phyloP scores from a whole-genome alignment of 2,888 invertebrate genomes.

The Hypena proboscidalis region DNA sequence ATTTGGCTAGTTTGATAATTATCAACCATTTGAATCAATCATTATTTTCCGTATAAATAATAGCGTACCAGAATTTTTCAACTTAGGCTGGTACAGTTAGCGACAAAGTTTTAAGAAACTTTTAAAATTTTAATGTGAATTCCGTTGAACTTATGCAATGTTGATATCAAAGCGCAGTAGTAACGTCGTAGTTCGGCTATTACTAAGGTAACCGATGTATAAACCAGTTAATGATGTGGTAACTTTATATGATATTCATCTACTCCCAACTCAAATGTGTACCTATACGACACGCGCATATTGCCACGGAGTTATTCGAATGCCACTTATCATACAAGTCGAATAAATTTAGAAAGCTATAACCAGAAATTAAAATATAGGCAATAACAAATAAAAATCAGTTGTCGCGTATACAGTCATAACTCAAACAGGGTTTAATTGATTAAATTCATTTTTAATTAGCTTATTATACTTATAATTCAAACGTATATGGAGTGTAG shows the following conservation, averaged over 20 bases:
- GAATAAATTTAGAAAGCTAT: slow-evolving; percentile 66
- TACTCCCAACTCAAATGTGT: slow-evolving; percentile 33
- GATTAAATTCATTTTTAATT: slow-evolving; percentile 40
- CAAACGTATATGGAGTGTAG: slow-evolving; percentile 7
- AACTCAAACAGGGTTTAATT: slow-evolving; percentile 47
- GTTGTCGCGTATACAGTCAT: slow-evolving; percentile 45
- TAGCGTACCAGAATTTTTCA: slow-evolving; percentile 14
- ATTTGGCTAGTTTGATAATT: slow-evolving; percentile 39
- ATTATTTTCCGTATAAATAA: slow-evolving; percentile 38
- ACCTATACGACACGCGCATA: slow-evolving; percentile 49
- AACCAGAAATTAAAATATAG: slow-evolving; percentile 55
- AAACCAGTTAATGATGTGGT: slow-evolving; percentile 70
- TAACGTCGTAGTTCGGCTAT: slow-evolving; percentile 36
- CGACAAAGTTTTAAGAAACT: slow-evolving; percentile 12
- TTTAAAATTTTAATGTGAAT: slow-evolving; percentile 11
- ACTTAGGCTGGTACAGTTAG: slow-evolving; percentile 8
- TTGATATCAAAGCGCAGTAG: slow-evolving; percentile 20
- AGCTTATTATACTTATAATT: slow-evolving; percentile 24
- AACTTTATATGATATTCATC: slow-evolving; percentile 63
- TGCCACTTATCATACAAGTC: slow-evolving; percentile 59
- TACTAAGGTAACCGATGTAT: slow-evolving; percentile 52
- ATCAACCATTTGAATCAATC: slow-evolving; percentile 37
- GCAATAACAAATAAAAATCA: slow-evolving; percentile 52
- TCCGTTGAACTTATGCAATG: slow-evolving; percentile 25
- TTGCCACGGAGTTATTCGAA: slow-evolving; percentile 53